Conservation (phyloP, 2,888 invertebrate species). For the Apoderus coryli region DNA sequence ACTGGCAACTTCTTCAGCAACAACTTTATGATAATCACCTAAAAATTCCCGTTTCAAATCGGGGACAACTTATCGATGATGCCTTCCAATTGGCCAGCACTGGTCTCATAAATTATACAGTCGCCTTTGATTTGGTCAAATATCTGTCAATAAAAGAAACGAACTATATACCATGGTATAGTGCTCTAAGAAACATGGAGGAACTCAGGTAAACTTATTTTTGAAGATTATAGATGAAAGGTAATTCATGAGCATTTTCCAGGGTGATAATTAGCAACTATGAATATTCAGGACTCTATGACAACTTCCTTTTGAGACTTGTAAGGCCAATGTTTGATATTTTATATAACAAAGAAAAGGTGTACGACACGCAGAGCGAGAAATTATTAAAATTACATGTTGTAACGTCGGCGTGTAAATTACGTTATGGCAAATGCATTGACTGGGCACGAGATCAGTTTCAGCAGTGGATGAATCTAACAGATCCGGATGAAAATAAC, state of each 20-base stretch:
- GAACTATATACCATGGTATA: slow-evolving; percentile 53
- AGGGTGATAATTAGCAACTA: slow-evolving; percentile 35
- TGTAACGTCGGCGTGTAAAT: slow-evolving; percentile 43
- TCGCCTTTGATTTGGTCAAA: slow-evolving; percentile 46
- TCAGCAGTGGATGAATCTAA: slow-evolving; percentile 26
- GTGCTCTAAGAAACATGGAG: slow-evolving; percentile 41
- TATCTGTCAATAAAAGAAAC: slow-evolving; percentile 47
- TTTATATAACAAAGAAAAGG: slow-evolving; percentile 35
- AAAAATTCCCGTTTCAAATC: slow-evolving; percentile 41
- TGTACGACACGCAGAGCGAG: slow-evolving; percentile 39
- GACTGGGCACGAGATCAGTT: slow-evolving; percentile 37
- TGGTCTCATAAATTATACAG: slow-evolving; percentile 40
- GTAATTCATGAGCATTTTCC: slow-evolving; percentile 4
- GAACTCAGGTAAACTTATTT: slow-evolving; percentile 29
- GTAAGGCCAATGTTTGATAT: slow-evolving; percentile 30
- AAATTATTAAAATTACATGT: slow-evolving; percentile 42
- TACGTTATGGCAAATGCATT: slow-evolving; percentile 38
- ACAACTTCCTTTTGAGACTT: slow-evolving; percentile 24
- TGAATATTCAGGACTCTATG: slow-evolving; percentile 36
- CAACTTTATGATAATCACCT: slow-evolving; percentile 31
- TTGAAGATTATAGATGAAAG: too few species aligned
- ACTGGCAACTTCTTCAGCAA: slow-evolving; percentile 39
- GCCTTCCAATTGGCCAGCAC: slow-evolving; percentile 49
- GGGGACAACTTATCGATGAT: slow-evolving; percentile 61
- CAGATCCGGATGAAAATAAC: slow-evolving; percentile 26